Evolutionary conservation across 2,113 vertebrate genomes (phyloP).

Genomic region (Sinocyclocheilus rhinocerous): DNA sequence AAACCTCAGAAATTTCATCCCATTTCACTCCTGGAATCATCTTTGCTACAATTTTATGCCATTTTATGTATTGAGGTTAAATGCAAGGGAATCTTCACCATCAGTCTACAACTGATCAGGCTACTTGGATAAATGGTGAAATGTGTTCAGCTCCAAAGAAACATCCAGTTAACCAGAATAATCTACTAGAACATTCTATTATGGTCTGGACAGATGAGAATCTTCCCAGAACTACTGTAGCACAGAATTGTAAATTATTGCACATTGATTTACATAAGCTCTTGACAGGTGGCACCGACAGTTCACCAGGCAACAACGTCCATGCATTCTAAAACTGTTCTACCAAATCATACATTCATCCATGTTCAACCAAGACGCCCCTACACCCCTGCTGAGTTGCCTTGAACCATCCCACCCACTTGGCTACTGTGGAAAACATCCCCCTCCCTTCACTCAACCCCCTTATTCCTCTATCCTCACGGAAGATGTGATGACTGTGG

Average conservation of each 20-base stretch:
- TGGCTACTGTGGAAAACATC: conserved; percentile 56
- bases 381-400: conserved; percentile 47
- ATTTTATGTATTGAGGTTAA: not conserved
- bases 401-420: conserved; percentile 57
- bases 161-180: not conserved
- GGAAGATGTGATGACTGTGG: conserved; percentile 83
- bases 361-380: conserved; percentile 2
- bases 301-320: not conserved
- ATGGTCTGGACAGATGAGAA: not conserved
- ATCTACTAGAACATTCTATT: not conserved
- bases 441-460: conserved; percentile 52
- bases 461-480: conserved; percentile 31
- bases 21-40: not conserved
- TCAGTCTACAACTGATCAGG: not conserved
- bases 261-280: conserved; percentile 8
- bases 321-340: conserved; percentile 7
- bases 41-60: not conserved
- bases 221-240: not conserved
- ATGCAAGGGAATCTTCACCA: not conserved
- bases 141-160: not conserved
- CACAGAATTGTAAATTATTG: conserved; percentile 19
- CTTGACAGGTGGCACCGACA: conserved; percentile 8
- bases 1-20: not conserved
- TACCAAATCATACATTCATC: conserved; percentile 43
- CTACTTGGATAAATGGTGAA: not conserved